Base-by-base conservation (phyloP, 2,888 invertebrate species). In the Acleris emargana region DNA sequence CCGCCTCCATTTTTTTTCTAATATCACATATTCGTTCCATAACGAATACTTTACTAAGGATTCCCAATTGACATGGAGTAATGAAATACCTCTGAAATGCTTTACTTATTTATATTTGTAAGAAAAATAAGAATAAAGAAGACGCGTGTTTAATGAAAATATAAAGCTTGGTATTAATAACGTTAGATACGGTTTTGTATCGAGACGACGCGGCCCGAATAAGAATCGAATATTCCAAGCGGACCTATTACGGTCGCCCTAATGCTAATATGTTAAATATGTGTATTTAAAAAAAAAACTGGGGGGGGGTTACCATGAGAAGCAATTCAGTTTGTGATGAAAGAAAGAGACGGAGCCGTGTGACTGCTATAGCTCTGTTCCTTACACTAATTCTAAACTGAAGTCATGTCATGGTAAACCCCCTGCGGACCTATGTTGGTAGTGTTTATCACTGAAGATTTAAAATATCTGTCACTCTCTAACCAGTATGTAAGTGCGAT, bases 181-280 rank as follows among this genome's bases (percentile, higher is more conserved):
- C 83, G 81, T 78, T 87, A 88, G 89, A 88, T 88, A 89, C 86
- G 84, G 84, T 38, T 84, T 87, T 85, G 84, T 81, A 88, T 89
- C 86, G 87, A 75, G 81, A 76, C 71, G 72, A 83, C 87, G 86
- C 79, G 84, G 64, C 68, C 74, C 70, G 91, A 86, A 88, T 90
- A 74, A 68, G 71, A 80, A 86, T 78, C 68, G 67, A 69, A 68
- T 66, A 63, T 72, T 70, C 72, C 66, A 47, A 49, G 67, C 68
- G 71, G 68, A 52, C 73, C 59, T 84, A 85, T 83, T 84, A 72
- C 61, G 79, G 57, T 42, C 6, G 3, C 20, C 13, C 55, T 38
- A 13, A 3, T 13, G 38, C 38, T 13, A 13, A 38, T 13, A 38
- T 38, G 0, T 25, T 6, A 6, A 6, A 25, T 25, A 7, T 25